Conservation (phyloP, 1,140 invertebrate species). For the Protaetia brevitarsis region DNA sequence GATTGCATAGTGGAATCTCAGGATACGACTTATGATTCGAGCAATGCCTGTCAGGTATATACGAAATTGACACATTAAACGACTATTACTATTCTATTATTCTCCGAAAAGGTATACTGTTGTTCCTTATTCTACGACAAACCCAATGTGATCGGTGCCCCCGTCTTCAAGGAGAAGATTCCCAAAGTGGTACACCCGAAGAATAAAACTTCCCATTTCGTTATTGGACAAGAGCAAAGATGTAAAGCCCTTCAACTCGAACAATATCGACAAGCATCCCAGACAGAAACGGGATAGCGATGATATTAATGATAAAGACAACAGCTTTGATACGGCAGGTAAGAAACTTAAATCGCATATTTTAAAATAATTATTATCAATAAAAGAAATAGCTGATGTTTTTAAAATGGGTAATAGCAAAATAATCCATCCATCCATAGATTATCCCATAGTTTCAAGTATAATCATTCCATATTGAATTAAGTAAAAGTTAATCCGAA, state of each 20-base stretch:
- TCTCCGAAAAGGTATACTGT: conserved; percentile 42
- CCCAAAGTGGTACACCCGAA: conserved; percentile 27
- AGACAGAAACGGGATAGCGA: conserved; percentile 40
- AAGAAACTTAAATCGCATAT: neutral
- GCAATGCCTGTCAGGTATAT: neutral
- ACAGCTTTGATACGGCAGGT: conserved; percentile 35
- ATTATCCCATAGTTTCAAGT: too few relatives aligned
- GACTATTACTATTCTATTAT: neutral
- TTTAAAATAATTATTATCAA: too few relatives aligned
- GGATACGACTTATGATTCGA: conserved; percentile 25
- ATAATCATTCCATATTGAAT: too few relatives aligned
- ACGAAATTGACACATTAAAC: neutral
- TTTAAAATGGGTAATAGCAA: too few relatives aligned
- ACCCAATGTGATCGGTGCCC: neutral
- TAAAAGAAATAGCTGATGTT: too few relatives aligned
- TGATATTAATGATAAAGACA: conserved; percentile 37
- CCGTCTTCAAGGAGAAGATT: conserved; percentile 34
- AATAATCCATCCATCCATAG: too few relatives aligned
- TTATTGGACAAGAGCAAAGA: conserved; percentile 41
- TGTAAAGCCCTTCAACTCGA: conserved; percentile 40
- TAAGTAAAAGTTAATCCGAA: too few relatives aligned
- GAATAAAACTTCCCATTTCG: conserved; percentile 30
- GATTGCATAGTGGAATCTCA: conserved; percentile 39
- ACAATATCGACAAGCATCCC: conserved; percentile 44
- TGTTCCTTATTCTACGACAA: conserved; percentile 28